These are phyloP conservation scores for Euzophera pinguis DNA, from an alignment of 2,888 invertebrate genomes.

Conservation along the genomic window DNA sequence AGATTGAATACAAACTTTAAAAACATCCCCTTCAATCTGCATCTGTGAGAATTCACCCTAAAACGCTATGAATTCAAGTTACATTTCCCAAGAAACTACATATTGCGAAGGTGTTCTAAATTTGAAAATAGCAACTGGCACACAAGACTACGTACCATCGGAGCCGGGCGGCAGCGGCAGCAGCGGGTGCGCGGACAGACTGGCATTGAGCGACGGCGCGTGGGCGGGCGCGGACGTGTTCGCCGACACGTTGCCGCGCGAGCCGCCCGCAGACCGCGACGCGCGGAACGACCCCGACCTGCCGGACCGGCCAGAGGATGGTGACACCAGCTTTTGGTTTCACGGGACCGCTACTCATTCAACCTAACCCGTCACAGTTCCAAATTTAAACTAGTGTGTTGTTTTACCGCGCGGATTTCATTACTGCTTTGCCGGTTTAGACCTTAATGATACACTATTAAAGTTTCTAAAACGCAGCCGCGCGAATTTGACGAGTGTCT, in stretches of 20 bases:
- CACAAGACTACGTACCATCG: constrained; percentile 60
- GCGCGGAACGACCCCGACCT: constrained; percentile 98
- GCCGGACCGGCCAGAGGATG: constrained; percentile 81
- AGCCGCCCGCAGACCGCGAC: constrained; percentile 86
- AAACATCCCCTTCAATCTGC: too few species aligned
- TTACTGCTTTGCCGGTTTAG: not conserved
- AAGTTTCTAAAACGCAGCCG: too few species aligned
- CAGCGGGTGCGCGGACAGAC: constrained; percentile 96
- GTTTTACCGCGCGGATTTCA: not conserved
- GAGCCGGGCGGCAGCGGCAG: constrained; percentile 91
- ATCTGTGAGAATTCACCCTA: too few species aligned
- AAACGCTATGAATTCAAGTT: too few species aligned
- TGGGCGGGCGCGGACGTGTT: constrained; percentile 80
- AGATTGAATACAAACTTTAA: too few species aligned
- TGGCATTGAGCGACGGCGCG: constrained; percentile 89
- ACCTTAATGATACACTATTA: not conserved
- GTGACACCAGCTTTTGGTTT: constrained; percentile 67
- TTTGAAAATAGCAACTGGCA: too few species aligned
- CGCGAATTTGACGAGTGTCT: too few species aligned
- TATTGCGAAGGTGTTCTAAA: too few species aligned
- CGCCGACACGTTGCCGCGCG: constrained; percentile 89
- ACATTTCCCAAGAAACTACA: too few species aligned
- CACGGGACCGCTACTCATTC: constrained; percentile 23
- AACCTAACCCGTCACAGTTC: constrained; percentile 16
- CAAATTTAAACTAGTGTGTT: not conserved